These are phyloP conservation scores for Nasua narica DNA, from an alignment of 2,797 vertebrate genomes.

Conservation along the genomic window DNA sequence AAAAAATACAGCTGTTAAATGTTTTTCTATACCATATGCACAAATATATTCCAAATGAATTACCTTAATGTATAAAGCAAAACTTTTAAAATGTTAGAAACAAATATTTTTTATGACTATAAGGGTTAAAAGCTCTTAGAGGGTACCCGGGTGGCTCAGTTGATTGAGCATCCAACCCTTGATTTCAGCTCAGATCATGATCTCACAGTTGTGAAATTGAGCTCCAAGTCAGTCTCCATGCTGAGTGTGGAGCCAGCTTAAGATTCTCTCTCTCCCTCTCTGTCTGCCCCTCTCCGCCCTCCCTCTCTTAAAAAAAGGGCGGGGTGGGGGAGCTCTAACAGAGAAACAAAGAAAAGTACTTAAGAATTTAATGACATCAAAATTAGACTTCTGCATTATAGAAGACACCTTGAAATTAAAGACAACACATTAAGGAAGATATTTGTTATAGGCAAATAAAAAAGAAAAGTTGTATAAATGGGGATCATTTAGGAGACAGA, in stretches of 20 bases:
- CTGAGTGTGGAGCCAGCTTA: neutral
- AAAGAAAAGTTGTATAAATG: neutral
- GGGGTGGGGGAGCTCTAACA: neutral
- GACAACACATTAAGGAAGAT: neutral
- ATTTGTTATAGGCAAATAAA: neutral
- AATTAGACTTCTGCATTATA: neutral
- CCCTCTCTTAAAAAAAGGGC: neutral
- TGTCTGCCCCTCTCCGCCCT: neutral
- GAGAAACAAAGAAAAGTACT: neutral
- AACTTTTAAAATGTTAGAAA: neutral
- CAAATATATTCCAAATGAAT: neutral
- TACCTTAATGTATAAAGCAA: neutral
- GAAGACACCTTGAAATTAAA: neutral
- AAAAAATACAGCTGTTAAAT: neutral
- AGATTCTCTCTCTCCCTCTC: neutral
- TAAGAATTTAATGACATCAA: neutral
- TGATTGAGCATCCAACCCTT: neutral
- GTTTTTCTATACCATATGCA: neutral
- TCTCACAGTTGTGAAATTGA: neutral
- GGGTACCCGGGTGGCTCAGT: neutral
- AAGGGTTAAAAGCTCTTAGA: neutral
- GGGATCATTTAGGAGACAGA: neutral
- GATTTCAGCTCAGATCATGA: neutral
- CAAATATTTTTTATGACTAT: constrained; percentile 11
- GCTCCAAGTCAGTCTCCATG: neutral